Evolutionary conservation across 2,888 invertebrate genomes (phyloP), one percentile per base, ranked within the genome.

Genomic region (Heteropelma amictum): DNA sequence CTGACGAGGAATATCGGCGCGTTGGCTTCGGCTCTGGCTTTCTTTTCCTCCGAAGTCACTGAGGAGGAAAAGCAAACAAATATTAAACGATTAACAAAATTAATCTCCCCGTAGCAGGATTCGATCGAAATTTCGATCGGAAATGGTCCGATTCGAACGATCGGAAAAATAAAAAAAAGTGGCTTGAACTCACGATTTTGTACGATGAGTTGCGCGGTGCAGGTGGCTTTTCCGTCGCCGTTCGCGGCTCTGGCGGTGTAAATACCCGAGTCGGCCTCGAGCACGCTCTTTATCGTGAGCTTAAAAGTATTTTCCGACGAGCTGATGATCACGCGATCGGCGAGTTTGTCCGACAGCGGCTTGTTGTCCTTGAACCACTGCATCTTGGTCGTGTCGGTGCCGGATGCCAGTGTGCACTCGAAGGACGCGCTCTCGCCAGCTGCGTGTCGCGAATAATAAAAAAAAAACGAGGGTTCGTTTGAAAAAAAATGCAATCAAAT

Each of bases 221-320:
- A 96, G 73, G 95, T 94, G 47, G 95, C 91, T 82, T 94, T 95
- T 74, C 97, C 96, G 70, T 93, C 92, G 23, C 91, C 91, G 85
- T 97, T 96, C 71, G 94, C 93, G 17, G 97, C 97, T 77, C 96
- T 93, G 49, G 97, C 96, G 0, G 96, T 96, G 89, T 98, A 98
- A 45, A 96, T 92, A 54, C 97, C 98, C n/a, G 94, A 92, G 89
- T 98, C 98, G 26, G 92, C 93, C 82, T 94, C 91, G 21, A 89
- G 87, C 82, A 95, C 95, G 87, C 96, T 95, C 83, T 93, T 92
- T 78, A 96, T 92, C 81, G 94, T 92, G 80, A 98, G 90, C 68
- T 93, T 93, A 88, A 94, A 94, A 2, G 88, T 87, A 77, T 92
- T 92, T 68, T 92, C 92, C 19, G 91, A 90, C 10, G 91, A 91